A percentile compares a stretch with the other conserved stretches of the same genome.
Conservation (phyloP, 2,113 vertebrate species). For the Chunga burmeisteri region DNA sequence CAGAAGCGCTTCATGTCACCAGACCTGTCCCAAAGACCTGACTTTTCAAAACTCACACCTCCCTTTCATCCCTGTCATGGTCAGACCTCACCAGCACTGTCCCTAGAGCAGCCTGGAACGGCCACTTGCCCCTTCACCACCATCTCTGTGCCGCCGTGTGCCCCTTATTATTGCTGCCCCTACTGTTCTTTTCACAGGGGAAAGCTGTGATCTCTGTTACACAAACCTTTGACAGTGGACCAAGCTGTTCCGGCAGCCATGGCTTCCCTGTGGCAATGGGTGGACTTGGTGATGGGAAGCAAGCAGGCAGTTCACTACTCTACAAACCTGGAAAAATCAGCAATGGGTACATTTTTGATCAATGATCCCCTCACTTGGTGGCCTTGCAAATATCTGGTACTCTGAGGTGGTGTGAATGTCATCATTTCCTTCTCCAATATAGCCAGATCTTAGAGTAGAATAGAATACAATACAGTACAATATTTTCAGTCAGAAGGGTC, state of each 20-base stretch:
- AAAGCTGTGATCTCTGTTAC: not conserved
- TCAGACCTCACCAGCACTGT: not conserved
- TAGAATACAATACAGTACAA: no score
- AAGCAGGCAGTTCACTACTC: not conserved
- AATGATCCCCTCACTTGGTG: no score
- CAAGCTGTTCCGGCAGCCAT: not conserved
- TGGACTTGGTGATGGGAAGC: not conserved
- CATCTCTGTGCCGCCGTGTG: fast-evolving
- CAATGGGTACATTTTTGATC: not conserved
- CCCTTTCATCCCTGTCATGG: fast-evolving
- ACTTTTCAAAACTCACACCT: not conserved
- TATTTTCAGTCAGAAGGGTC: not conserved
- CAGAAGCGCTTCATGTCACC: not conserved
- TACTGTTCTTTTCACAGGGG: not conserved
- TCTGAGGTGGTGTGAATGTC: not conserved
- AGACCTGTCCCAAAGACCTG: not conserved
- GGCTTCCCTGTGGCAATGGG: fast-evolving
- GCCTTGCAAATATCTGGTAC: no score
- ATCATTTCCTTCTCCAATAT: not conserved
- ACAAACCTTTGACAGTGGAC: not conserved
- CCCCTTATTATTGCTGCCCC: not conserved
- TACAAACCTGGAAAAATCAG: not conserved
- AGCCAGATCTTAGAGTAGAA: not conserved
- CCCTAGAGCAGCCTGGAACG: not conserved
- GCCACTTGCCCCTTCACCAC: not conserved